Evolutionary conservation across 2,113 vertebrate genomes (phyloP), one percentile per base, ranked within the genome.

Genomic region (Propithecus coquereli): DNA sequence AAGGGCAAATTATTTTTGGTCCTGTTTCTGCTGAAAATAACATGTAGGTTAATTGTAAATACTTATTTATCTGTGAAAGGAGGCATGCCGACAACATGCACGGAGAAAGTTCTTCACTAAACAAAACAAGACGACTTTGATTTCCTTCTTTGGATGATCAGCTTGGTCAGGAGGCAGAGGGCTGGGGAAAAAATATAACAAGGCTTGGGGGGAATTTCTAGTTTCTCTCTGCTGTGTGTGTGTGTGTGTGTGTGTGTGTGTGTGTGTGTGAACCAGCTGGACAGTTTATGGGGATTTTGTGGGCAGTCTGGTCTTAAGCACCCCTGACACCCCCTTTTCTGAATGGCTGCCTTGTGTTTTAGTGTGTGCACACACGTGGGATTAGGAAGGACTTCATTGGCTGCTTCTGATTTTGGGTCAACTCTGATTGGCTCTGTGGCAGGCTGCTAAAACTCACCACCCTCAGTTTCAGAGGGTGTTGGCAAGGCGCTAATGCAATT

Each of bases 401-500:
- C 73, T 97, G 92, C 45, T 83, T 96, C 66, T 73, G 68, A 94
- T 32, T 97, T 97, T 95, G 91, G 92, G 90, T 70, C 11, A 45
- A 4, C 94, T 97, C 65, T 90, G 94, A 89, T 85, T 97, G 97
- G 77, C 88, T 98, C n/a, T 0, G 2, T 79, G 70, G 37, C 81
- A 88, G 76, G 23, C 61, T 89, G 54, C 47, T 96, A 88, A 96
- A 79, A 54, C 90, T 89, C 34, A 13, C 63, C 88, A 57, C 91
- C 74, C 61, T 94, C 32, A 45, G 43, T 97, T 90, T 91, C 87
- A 81, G 70, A 94, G 96, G 90, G 27, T 95, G 84, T 95, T 98
- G 96, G 87, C 90, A 93, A 94, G 97, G 95, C 52, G 93, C 81
- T 97, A 97, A 97, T 32, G 79, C 97, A 96, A 88, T 98, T 97